Percentiles rank a stretch among this genome's conserved stretches.
Conservation (phyloP, 2,888 invertebrate genomes). For the Sclerodermus sp. region DNA sequence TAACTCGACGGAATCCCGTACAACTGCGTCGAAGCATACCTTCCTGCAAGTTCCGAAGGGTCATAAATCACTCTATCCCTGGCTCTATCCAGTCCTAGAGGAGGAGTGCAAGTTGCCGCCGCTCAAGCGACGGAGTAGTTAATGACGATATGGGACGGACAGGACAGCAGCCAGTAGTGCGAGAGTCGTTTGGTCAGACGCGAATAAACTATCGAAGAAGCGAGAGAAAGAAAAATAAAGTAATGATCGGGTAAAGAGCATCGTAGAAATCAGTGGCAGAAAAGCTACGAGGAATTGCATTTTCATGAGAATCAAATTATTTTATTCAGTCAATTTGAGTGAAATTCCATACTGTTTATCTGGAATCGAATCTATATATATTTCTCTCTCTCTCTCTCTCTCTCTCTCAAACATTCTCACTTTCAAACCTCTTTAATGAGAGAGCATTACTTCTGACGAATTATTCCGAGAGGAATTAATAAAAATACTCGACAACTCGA, state of each 20-base stretch:
- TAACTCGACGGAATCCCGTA: no score
- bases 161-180: slow-evolving; percentile 9
- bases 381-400: no score
- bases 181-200: slow-evolving; percentile 14
- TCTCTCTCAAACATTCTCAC: no score
- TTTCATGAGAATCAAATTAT: no score
- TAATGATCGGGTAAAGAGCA: not conserved
- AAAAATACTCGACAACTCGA: slow-evolving; percentile 49
- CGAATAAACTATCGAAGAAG: not conserved
- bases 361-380: no score
- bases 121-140: slow-evolving; percentile 7
- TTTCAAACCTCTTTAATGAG: no score
- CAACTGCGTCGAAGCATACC: no score
- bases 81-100: not conserved
- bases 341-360: no score
- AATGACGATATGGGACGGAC: slow-evolving; percentile 4
- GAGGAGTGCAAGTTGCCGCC: slow-evolving; percentile 2
- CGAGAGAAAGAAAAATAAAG: not conserved
- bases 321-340: no score
- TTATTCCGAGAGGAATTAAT: slow-evolving; percentile 58
- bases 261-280: slow-evolving; percentile 5
- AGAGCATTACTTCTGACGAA: no score
- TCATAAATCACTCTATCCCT: not conserved
- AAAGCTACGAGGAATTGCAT: no score
- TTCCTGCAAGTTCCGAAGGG: not conserved